phyloP scores from a whole-genome alignment of 1,140 invertebrate genomes.

The Anoplolepis gracilipes region DNA sequence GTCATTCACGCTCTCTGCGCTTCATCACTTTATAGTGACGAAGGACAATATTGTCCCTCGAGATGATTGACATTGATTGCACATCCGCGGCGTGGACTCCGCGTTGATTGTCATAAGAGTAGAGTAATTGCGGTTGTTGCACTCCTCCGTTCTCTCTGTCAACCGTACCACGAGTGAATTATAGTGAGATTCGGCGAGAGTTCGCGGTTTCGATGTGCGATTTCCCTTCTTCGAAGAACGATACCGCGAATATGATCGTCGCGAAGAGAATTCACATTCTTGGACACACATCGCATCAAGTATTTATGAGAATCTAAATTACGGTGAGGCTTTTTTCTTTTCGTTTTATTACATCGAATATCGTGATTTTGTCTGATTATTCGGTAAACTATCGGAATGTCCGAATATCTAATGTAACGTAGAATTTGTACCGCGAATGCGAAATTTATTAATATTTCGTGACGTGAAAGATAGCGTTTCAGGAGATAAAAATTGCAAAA shows the following conservation, averaged over 20 bases:
- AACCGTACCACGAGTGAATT: constrained; percentile 27
- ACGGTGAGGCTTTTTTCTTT: constrained; percentile 31
- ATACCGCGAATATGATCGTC: constrained; percentile 9
- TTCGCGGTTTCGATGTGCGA: neutral
- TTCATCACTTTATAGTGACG: neutral
- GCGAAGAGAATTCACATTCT: neutral
- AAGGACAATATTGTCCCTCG: neutral
- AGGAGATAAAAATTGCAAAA: neutral
- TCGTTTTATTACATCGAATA: neutral
- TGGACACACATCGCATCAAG: neutral
- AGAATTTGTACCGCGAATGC: neutral
- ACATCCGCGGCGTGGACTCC: neutral
- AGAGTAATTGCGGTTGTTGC: neutral
- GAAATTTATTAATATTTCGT: neutral
- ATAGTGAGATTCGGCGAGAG: neutral
- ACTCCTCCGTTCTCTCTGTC: neutral
- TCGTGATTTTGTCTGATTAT: neutral
- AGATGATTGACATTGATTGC: constrained; percentile 17
- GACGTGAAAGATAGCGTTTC: neutral
- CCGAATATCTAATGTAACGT: neutral
- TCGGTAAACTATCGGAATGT: neutral
- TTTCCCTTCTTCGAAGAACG: neutral
- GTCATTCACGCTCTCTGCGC: constrained; percentile 31
- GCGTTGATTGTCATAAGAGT: neutral
- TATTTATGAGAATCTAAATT: constrained; percentile 28